Conservation (phyloP, 2,113 vertebrate species). For the Uria aalge region DNA sequence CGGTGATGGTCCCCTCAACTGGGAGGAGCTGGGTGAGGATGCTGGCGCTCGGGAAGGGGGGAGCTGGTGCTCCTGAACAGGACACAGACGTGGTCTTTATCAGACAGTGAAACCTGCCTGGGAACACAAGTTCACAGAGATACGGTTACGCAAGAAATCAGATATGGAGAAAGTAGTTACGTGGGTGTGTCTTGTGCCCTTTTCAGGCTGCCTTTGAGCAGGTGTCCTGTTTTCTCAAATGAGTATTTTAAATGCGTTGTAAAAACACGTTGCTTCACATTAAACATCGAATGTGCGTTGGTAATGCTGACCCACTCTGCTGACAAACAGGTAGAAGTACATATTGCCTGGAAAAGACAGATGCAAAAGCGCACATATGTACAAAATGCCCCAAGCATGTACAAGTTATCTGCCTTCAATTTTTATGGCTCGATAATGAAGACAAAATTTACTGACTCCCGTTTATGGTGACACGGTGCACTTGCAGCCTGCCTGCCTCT, state of each 20-base stretch:
- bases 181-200: neutral
- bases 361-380: fast-evolving
- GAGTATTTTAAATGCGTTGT: neutral
- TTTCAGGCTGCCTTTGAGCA: neutral
- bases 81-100: neutral
- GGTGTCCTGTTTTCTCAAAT: neutral
- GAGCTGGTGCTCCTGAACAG: neutral
- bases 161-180: neutral
- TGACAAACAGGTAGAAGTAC: neutral
- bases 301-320: neutral
- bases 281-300: neutral
- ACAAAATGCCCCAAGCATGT: neutral
- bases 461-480: fast-evolving
- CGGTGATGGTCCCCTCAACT: neutral
- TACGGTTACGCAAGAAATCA: neutral
- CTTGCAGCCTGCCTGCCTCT: too few relatives aligned
- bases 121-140: too few relatives aligned
- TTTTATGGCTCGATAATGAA: neutral
- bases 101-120: neutral
- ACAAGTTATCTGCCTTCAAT: neutral
- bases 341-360: neutral
- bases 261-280: neutral
- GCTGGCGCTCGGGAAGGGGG: fast-evolving
- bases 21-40: neutral
- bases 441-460: neutral